Evolutionary conservation across 2,113 vertebrate genomes (phyloP).

Genomic region (Camelus dromedarius): DNA sequence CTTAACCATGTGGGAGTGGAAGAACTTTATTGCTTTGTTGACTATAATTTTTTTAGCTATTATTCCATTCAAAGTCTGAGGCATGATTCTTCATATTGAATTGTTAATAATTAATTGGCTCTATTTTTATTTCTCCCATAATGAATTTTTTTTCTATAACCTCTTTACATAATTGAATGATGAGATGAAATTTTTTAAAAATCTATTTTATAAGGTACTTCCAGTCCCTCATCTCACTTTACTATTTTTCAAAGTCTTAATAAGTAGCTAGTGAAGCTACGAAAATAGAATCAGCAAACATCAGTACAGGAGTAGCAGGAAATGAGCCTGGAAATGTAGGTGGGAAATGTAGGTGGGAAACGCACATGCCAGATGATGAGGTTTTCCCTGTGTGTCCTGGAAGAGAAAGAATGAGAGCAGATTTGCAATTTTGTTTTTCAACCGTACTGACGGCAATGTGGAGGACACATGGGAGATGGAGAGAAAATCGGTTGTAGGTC

Average conservation of each 20-base stretch:
- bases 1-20: neutral
- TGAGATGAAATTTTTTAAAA: neutral
- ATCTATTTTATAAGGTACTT: neutral
- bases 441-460: neutral
- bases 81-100: conserved; percentile 24
- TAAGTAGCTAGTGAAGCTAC: conserved; percentile 6
- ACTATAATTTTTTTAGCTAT: neutral
- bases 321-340: neutral
- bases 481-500: too few relatives aligned
- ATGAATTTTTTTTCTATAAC: conserved; percentile 58
- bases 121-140: conserved; percentile 67
- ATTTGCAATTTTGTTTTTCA: neutral
- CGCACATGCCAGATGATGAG: neutral
- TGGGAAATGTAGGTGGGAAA: neutral
- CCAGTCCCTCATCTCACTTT: neutral
- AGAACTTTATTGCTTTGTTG: neutral
- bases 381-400: accelerated
- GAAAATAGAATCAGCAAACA: neutral
- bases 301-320: neutral
- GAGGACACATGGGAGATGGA: neutral
- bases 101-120: conserved; percentile 58
- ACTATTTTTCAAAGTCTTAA: conserved; percentile 10
- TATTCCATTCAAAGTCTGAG: conserved; percentile 28
- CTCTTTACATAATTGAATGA: conserved; percentile 59
- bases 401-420: neutral